Evolutionary conservation across 2,113 vertebrate species (phyloP).

Genomic region (Emydura subglobosa): DNA sequence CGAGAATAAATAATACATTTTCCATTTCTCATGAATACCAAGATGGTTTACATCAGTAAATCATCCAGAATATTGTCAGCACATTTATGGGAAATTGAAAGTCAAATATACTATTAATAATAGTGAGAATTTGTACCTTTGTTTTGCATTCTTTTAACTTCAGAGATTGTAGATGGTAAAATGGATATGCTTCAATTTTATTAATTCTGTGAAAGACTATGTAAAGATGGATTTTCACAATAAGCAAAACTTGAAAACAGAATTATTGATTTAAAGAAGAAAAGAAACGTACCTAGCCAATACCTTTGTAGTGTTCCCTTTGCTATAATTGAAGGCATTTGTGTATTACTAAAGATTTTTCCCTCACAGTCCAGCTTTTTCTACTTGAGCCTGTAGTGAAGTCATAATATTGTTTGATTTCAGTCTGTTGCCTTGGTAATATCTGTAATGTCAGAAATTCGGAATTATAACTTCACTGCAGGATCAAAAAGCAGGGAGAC

Average conservation of each 20-base stretch:
- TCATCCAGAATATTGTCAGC: not conserved
- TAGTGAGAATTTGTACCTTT: not conserved
- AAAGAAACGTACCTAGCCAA: not conserved
- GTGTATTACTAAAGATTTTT: not conserved
- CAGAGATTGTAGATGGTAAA: not conserved
- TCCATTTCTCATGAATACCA: not conserved
- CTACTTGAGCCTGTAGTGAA: conserved; percentile 27
- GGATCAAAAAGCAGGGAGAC: not conserved
- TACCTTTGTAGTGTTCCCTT: not conserved
- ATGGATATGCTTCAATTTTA: not conserved
- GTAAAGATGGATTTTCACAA: not conserved
- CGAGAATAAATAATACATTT: not conserved
- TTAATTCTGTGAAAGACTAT: not conserved
- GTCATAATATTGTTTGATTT: conserved; percentile 32
- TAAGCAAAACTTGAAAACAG: not conserved
- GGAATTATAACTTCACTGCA: conserved; percentile 30
- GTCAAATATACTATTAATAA: not conserved
- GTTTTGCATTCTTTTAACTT: not conserved
- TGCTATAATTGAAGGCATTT: not conserved
- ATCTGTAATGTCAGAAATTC: conserved; percentile 17
- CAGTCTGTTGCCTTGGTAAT: conserved; percentile 64
- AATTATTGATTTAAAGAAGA: conserved; percentile 3
- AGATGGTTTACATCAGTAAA: not conserved
- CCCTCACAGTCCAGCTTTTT: not conserved
- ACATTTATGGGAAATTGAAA: not conserved